phyloP scores from a whole-genome alignment of 2,888 invertebrate genomes.

The Zonitis immaculata region DNA sequence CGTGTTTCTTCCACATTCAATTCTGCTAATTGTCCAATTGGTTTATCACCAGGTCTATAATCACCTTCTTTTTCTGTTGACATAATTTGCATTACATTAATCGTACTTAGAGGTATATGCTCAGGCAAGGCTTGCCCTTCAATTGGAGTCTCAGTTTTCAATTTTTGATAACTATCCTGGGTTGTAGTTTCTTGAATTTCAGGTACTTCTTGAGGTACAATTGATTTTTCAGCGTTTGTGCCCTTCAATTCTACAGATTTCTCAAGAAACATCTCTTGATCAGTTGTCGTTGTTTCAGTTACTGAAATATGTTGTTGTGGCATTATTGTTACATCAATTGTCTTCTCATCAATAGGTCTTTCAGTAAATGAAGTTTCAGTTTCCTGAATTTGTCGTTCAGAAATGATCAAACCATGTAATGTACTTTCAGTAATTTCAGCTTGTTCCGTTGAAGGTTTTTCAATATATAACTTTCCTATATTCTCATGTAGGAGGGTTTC shows the following conservation, averaged over 20 bases:
- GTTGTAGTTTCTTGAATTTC: conserved; percentile 31
- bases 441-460: conserved; percentile 26
- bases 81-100: conserved; percentile 22
- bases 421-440: conserved; percentile 40
- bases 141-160: conserved; percentile 26
- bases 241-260: conserved; percentile 18
- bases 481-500: conserved; percentile 46
- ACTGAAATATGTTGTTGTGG: conserved; percentile 44
- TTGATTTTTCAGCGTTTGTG: conserved; percentile 31
- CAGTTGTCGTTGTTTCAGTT: conserved; percentile 45
- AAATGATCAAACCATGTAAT: conserved; percentile 50
- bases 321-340: conserved; percentile 47
- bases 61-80: conserved; percentile 27
- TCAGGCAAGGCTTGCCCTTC: conserved; percentile 24
- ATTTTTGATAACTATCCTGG: conserved; percentile 26
- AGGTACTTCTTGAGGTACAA: conserved; percentile 35
- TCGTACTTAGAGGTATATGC: conserved; percentile 19
- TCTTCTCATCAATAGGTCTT: conserved; percentile 42
- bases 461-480: conserved; percentile 43
- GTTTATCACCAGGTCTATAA: conserved; percentile 18
- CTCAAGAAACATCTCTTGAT: conserved; percentile 35
- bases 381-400: conserved; percentile 51
- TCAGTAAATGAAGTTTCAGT: conserved; percentile 40
- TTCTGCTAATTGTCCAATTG: conserved; percentile 43
- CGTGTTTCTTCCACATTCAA: conserved; percentile 43